Percentiles rank a stretch among this genome's conserved stretches.
Evolutionary conservation across 2,888 invertebrate species (phyloP).

Genomic region (Dastarcus helophoroides): DNA sequence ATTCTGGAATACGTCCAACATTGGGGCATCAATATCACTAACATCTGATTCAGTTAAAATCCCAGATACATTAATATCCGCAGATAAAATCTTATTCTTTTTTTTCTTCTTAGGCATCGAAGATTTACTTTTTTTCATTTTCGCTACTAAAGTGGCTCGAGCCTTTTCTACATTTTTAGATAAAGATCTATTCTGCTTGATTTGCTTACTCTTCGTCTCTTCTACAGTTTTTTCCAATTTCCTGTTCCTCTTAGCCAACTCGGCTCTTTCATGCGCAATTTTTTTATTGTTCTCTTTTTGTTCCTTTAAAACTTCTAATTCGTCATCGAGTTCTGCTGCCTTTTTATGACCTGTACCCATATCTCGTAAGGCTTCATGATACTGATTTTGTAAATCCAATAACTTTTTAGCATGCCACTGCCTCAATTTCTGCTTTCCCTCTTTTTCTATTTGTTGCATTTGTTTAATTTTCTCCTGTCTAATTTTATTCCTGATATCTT

Average conservation of each 20-base stretch:
- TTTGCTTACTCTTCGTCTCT: constrained; percentile 14
- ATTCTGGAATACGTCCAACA: too few species aligned
- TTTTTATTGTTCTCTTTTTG: constrained; percentile 24
- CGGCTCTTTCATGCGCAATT: constrained; percentile 33
- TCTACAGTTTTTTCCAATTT: neutral
- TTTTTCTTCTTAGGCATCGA: constrained; percentile 4
- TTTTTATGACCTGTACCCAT: constrained; percentile 41
- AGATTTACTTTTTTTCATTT: constrained; percentile 16
- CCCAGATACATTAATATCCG: constrained; percentile 8
- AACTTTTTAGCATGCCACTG: constrained; percentile 42
- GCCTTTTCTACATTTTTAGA: constrained; percentile 39
- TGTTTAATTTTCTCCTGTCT: constrained; percentile 41
- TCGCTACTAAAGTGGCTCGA: constrained; percentile 34
- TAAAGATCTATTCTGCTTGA: constrained; percentile 26
- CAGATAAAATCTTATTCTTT: constrained; percentile 6
- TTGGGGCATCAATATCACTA: too few species aligned
- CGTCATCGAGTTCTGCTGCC: constrained; percentile 35
- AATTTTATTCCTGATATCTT: constrained; percentile 42
- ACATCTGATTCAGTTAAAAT: constrained; percentile 9
- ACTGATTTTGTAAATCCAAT: constrained; percentile 40
- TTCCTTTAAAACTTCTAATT: constrained; percentile 20
- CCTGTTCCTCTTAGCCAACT: too few species aligned
- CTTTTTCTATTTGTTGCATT: constrained; percentile 38
- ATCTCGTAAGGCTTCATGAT: constrained; percentile 40
- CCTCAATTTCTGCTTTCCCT: constrained; percentile 40